Base-by-base conservation (phyloP, 2,113 vertebrate species). In the Vireo altiloquus region DNA sequence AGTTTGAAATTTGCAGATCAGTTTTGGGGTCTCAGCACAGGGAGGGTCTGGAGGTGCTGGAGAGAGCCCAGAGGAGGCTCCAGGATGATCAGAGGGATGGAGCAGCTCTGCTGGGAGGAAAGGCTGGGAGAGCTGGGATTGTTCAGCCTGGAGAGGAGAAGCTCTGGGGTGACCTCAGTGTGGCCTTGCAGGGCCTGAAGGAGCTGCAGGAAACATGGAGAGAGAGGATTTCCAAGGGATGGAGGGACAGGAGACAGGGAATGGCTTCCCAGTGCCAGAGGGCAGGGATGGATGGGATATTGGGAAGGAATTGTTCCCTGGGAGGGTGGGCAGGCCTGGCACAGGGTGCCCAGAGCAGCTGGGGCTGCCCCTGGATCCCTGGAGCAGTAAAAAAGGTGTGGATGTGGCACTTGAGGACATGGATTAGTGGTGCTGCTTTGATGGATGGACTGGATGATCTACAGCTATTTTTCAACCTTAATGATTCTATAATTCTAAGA, bases 181-280 rank as follows among this genome's bases (percentile, higher is more conserved):
- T n/a, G n/a, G n/a, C n/a, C n/a, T n/a, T n/a, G n/a, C 66, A 64
- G 3, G 0, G 0, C 22, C 10, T 57, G 37, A 16, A 65, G 59
- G 28, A 13, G 66, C 14, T 2, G 1, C 13, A 47, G 0, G 5
- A 57, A 33, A 1, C 0, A 37, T 59, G 52, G 31, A 81, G 27
- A 81, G 27, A 24, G 59, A 39, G 35, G 40, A 42, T n/a, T n/a
- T n/a, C 5, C 31, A 49, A 27, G 42, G 17, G 6, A 0, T 50
- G 27, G 18, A 50, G 37, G 2, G 31, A 0, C 21, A 80, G 65
- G 42, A 42, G 6, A 18, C 3, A 2, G 15, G 22, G 27, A 89
- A 89, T 66, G 46, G 23, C 28, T 52, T 46, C 44, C 0, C 1
- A 59, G 1, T 57, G 37, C 18, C 77, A 74, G 86, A 59, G 27